These are phyloP conservation scores for Nettapus auritus DNA, from an alignment of 2,113 vertebrate species.

Conservation along the genomic window DNA sequence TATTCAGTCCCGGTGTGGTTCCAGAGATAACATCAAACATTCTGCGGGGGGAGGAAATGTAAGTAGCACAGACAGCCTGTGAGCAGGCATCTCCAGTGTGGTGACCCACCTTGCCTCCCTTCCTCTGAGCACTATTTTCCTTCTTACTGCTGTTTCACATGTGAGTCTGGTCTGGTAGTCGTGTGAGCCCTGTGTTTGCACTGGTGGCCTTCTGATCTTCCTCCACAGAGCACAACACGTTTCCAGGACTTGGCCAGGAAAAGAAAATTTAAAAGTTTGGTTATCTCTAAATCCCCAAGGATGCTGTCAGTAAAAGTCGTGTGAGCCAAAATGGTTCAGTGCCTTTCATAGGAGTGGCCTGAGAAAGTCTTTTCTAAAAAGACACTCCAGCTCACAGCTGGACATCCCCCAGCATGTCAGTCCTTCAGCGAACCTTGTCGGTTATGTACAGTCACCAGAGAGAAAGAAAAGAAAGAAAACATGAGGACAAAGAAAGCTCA, in stretches of 20 bases:
- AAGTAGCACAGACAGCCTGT: constrained; percentile 78
- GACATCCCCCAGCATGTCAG: background rate
- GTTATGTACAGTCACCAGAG: background rate
- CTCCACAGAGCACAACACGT: background rate
- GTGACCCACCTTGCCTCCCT: constrained; percentile 20
- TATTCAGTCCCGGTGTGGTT: constrained; percentile 88
- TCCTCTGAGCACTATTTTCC: background rate
- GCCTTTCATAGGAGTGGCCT: background rate
- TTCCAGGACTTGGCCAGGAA: background rate
- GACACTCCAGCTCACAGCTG: background rate
- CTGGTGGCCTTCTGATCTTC: constrained; percentile 33
- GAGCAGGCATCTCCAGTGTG: constrained; percentile 44
- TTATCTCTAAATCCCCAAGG: background rate
- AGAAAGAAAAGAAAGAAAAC: background rate
- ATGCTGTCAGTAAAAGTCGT: background rate
- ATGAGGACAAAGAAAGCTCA: background rate
- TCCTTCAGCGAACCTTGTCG: background rate
- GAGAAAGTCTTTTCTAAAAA: background rate
- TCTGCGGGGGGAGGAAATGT: constrained; percentile 88
- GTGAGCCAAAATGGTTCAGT: background rate
- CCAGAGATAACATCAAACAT: constrained; percentile 94
- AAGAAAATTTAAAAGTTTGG: background rate
- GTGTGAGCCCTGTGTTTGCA: background rate
- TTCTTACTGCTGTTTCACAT: constrained; percentile 1
- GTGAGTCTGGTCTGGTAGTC: constrained; percentile 1